Conservation (phyloP, 2,113 vertebrate genomes). For the Chrysemys picta region DNA sequence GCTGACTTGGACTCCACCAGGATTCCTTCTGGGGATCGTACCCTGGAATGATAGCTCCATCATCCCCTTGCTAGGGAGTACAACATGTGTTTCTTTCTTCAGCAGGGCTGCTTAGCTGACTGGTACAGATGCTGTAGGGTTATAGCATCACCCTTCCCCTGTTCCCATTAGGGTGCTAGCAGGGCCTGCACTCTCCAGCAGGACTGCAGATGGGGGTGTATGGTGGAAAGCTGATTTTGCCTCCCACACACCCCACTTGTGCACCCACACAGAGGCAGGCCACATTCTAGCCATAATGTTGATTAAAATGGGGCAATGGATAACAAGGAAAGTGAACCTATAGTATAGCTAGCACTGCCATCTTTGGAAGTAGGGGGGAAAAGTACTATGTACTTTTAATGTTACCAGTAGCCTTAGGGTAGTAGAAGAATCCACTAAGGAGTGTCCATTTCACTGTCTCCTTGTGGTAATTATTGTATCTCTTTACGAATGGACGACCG, state of each 20-base stretch:
- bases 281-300: not conserved
- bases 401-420: not conserved
- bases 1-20: not conserved
- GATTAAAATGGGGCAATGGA: not conserved
- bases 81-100: not conserved
- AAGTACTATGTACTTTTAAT: not conserved
- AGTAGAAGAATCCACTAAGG: not conserved
- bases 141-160: not conserved
- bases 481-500: not conserved
- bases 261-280: not conserved
- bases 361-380: not conserved
- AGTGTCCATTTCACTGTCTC: not conserved
- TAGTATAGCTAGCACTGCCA: rapidly evolving
- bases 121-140: not conserved
- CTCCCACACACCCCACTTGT: not conserved
- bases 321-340: not conserved
- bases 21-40: not conserved
- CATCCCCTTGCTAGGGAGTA: not conserved
- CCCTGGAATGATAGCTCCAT: not conserved
- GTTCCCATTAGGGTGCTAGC: no score
- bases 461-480: not conserved
- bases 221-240: not conserved
- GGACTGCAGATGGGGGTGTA: not conserved
- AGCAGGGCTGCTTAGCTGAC: not conserved
- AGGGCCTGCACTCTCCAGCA: no score